A percentile compares a stretch with the other conserved stretches of the same genome.
phyloP scores from a whole-genome alignment of 2,797 vertebrate genomes.

The Mastacembelus armatus region DNA sequence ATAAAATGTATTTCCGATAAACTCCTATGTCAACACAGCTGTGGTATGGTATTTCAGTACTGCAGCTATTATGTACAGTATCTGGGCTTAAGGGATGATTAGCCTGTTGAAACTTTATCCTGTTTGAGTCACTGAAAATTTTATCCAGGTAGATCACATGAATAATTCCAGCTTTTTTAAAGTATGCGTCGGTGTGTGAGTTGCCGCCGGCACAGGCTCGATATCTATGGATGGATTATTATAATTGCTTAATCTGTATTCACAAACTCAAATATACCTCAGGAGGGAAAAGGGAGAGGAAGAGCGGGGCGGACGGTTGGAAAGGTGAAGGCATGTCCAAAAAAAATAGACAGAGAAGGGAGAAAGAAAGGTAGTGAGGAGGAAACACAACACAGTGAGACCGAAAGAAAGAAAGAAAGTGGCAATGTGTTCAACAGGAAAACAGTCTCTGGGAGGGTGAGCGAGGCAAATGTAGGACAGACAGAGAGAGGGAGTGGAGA shows the following conservation, averaged over 20 bases:
- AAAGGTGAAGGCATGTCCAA: slow-evolving; percentile 52
- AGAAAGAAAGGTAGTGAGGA: slow-evolving; percentile 17
- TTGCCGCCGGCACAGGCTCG: slow-evolving; percentile 41
- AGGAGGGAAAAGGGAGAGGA: slow-evolving; percentile 16
- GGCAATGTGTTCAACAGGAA: slow-evolving; percentile 48
- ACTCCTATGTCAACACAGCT: slow-evolving; percentile 18
- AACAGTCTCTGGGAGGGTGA: background rate
- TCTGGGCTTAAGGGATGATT: slow-evolving; percentile 23
- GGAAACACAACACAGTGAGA: slow-evolving; percentile 10
- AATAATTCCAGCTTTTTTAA: slow-evolving; percentile 46
- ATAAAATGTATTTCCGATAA: slow-evolving; percentile 1
- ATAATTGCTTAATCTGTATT: slow-evolving; percentile 64
- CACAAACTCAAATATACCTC: slow-evolving; percentile 47
- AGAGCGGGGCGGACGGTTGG: slow-evolving; percentile 35
- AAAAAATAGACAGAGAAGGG: slow-evolving; percentile 54
- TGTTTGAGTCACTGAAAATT: slow-evolving; percentile 27
- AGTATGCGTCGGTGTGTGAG: slow-evolving; percentile 17
- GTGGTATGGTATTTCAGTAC: slow-evolving; percentile 6
- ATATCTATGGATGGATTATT: slow-evolving; percentile 43
- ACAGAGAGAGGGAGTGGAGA: slow-evolving; percentile 39
- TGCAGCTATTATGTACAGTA: slow-evolving; percentile 10
- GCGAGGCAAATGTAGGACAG: slow-evolving; percentile 6
- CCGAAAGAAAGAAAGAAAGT: slow-evolving; percentile 20
- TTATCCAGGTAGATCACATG: slow-evolving; percentile 41
- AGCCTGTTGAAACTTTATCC: slow-evolving; percentile 29